A percentile compares a stretch with the other conserved stretches of the same genome.
Evolutionary conservation across 2,797 vertebrate species (phyloP).

Genomic region (Cossypha heuglini): DNA sequence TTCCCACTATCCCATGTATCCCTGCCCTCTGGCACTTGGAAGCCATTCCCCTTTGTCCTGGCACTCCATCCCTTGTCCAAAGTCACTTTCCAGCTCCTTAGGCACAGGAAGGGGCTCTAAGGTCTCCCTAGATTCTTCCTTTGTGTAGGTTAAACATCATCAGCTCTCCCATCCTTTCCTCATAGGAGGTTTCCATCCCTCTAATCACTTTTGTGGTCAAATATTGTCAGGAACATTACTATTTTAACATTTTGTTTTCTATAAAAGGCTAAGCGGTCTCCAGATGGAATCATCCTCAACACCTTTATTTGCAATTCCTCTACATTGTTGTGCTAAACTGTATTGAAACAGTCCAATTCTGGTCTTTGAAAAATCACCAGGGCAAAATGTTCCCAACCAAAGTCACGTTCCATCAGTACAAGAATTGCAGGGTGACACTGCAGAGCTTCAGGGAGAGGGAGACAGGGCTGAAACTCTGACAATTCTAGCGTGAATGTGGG

Average conservation of each 20-base stretch:
- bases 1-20: background rate
- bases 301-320: background rate
- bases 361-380: background rate
- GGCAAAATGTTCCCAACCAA: background rate
- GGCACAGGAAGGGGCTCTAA: background rate
- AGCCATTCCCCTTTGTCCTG: background rate
- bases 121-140: background rate
- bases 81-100: background rate
- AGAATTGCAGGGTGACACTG: background rate
- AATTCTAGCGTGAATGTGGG: background rate
- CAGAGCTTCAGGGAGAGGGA: background rate
- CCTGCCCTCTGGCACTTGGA: background rate
- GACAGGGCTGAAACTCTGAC: background rate
- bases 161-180: background rate
- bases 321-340: accelerated
- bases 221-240: background rate
- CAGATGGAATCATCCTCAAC: background rate
- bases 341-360: background rate
- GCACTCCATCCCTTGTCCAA: background rate
- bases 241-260: background rate
- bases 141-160: background rate
- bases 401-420: background rate
- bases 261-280: background rate
- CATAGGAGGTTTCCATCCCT: background rate
- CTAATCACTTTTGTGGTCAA: background rate